Evolutionary conservation across 2,888 invertebrate genomes (phyloP).

Genomic region (Lasioglossum villosulum): DNA sequence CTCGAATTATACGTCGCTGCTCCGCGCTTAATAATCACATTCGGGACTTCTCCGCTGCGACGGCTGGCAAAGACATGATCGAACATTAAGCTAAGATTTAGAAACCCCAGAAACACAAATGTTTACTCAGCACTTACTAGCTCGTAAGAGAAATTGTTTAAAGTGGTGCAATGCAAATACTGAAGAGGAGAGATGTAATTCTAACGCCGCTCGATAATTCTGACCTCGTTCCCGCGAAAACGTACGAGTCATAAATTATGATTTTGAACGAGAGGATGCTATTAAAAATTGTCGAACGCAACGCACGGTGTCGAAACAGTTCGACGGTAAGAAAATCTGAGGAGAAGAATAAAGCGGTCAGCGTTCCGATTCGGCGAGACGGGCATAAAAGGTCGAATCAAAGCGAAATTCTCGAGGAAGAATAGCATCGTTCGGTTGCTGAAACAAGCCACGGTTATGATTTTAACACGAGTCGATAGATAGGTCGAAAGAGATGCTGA

Average conservation of each 20-base stretch:
- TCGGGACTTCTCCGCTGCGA: not conserved
- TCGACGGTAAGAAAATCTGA: not conserved
- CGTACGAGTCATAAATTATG: not conserved
- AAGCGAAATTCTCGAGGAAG: not conserved
- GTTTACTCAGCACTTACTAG: slow-evolving; percentile 44
- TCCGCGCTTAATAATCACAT: not conserved
- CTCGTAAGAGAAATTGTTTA: slow-evolving; percentile 42
- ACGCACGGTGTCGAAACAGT: not conserved
- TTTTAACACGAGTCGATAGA: slow-evolving; percentile 63
- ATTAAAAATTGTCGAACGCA: not conserved
- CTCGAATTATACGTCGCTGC: not conserved
- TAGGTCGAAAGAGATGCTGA: slow-evolving; percentile 65
- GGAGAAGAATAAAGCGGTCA: not conserved
- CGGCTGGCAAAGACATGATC: slow-evolving; percentile 37
- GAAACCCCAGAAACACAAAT: slow-evolving; percentile 26
- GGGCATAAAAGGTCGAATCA: not conserved
- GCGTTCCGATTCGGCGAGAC: not conserved
- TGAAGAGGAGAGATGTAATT: slow-evolving; percentile 33
- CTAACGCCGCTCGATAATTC: slow-evolving; percentile 21
- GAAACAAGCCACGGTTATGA: slow-evolving; percentile 56
- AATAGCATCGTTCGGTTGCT: slow-evolving; percentile 25
- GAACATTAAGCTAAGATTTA: slow-evolving; percentile 27
- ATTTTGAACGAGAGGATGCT: not conserved
- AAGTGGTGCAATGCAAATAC: slow-evolving; percentile 40
- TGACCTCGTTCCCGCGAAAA: not conserved